These are phyloP conservation scores for Galeruca laticollis DNA, from an alignment of 2,888 invertebrate species.

Conservation along the genomic window DNA sequence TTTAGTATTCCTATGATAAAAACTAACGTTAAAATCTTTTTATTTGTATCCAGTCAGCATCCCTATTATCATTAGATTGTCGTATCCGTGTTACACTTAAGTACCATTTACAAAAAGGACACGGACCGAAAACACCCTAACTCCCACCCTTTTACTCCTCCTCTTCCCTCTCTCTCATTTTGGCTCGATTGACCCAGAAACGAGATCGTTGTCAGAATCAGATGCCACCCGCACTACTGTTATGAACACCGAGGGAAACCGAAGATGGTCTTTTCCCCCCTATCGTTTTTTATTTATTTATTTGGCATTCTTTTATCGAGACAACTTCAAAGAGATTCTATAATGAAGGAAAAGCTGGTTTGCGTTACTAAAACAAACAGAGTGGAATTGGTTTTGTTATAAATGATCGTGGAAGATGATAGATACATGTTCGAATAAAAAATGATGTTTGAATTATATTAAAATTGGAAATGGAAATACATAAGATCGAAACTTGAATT, in stretches of 20 bases:
- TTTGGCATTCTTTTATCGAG: background rate
- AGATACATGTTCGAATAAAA: too few species aligned
- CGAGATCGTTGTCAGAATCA: constrained; percentile 41
- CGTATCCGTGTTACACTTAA: background rate
- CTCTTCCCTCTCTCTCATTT: background rate
- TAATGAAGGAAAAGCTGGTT: background rate
- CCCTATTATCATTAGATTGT: background rate
- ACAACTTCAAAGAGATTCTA: background rate
- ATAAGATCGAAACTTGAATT: too few species aligned
- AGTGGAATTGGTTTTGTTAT: background rate
- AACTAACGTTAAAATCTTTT: too few species aligned
- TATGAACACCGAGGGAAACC: constrained; percentile 17
- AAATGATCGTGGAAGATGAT: too few species aligned
- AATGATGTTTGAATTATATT: too few species aligned
- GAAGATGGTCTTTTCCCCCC: background rate
- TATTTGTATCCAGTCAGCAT: too few species aligned
- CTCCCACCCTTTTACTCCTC: background rate
- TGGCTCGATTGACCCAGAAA: constrained; percentile 43
- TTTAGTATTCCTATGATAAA: too few species aligned
- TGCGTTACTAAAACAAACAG: background rate
- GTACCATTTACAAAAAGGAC: background rate
- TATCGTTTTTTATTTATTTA: constrained; percentile 1
- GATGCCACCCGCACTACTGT: constrained; percentile 33
- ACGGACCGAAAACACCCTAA: constrained; percentile 4
- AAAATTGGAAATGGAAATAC: too few species aligned